Evolutionary conservation across 2,113 vertebrate species (phyloP), one percentile per base, ranked within the genome.

Genomic region (Girardinichthys multiradiatus): DNA sequence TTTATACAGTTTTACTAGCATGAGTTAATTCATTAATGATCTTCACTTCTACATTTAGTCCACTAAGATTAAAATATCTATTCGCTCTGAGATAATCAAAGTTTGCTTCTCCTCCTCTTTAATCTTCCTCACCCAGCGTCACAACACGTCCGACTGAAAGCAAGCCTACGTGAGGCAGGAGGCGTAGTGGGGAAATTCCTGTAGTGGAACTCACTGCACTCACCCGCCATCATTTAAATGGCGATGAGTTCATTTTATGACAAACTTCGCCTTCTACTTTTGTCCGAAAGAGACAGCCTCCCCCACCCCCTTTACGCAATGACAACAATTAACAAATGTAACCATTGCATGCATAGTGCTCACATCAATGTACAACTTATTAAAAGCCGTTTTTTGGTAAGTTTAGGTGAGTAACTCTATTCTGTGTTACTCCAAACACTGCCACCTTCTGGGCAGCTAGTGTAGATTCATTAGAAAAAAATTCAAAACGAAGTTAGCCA

Each of bases 131-230:
- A 1, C 14, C 17, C 42, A 45, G 42, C 42, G 42, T 45, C 42
- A 45, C 42, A 1, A 19, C 17, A 45, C 77, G 85, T 70, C 64
- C 58, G 24, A 58, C 37, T 57, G 59, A 64, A 35, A 57, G 9
- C 24, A 9, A 64, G 82, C 51, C 74, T 91, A 92, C 88, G 89
- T 92, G 89, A 83, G 48, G 70, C n/a, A 83, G 57, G 66, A 75
- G 37, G 81, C 63, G 85, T 85, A 51, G 72, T 30, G 28, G 86
- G 91, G 84, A 84, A 89, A 86, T 89, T 70, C 88, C 79, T 79
- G 61, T 77, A 72, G 72, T 70, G 65, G 66, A 42, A 39, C 37
- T 31, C 39, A 39, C 33, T 30, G 48, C 27, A 12, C 57, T 54
- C 74, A 48, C 29, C 57, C 66, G 1, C 21, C 39, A 30, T 74